Percentiles rank a stretch among this genome's conserved stretches.
Conservation (phyloP, 2,888 invertebrate genomes). For the Meta bourneti region DNA sequence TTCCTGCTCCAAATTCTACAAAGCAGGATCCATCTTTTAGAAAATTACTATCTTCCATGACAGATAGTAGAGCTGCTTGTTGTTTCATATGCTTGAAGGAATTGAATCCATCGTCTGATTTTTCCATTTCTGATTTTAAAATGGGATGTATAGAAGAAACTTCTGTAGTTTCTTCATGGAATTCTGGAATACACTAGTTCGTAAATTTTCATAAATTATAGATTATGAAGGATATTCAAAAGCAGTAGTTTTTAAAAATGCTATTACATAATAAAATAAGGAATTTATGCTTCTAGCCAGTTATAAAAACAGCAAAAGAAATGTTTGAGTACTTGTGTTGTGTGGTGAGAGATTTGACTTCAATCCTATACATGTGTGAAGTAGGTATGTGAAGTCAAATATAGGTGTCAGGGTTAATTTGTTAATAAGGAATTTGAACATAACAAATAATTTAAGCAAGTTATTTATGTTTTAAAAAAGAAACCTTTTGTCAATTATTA, state of each 20-base stretch:
- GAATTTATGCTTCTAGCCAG: neutral
- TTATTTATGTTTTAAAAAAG: too few species aligned
- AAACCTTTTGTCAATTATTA: too few species aligned
- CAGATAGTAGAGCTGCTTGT: slow-evolving; percentile 88
- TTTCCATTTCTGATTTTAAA: slow-evolving; percentile 80
- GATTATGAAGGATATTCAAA: neutral
- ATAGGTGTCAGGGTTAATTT: too few species aligned
- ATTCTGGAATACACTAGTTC: slow-evolving; percentile 76
- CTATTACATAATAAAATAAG: neutral
- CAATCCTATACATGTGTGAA: too few species aligned
- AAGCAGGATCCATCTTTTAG: slow-evolving; percentile 86
- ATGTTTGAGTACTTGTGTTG: too few species aligned
- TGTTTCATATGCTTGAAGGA: slow-evolving; percentile 88
- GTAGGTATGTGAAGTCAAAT: too few species aligned
- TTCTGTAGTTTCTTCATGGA: slow-evolving; percentile 78
- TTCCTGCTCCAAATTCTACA: slow-evolving; percentile 94
- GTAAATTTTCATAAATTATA: neutral
- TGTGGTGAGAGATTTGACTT: too few species aligned
- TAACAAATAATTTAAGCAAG: too few species aligned
- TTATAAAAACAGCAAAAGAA: too few species aligned
- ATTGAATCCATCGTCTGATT: slow-evolving; percentile 79
- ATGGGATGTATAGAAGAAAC: slow-evolving; percentile 78
- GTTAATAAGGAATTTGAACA: too few species aligned
- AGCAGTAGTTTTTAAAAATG: neutral
- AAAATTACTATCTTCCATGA: slow-evolving; percentile 85